These are phyloP conservation scores for Tiphia femorata DNA, from an alignment of 2,888 invertebrate genomes.

Conservation along the genomic window DNA sequence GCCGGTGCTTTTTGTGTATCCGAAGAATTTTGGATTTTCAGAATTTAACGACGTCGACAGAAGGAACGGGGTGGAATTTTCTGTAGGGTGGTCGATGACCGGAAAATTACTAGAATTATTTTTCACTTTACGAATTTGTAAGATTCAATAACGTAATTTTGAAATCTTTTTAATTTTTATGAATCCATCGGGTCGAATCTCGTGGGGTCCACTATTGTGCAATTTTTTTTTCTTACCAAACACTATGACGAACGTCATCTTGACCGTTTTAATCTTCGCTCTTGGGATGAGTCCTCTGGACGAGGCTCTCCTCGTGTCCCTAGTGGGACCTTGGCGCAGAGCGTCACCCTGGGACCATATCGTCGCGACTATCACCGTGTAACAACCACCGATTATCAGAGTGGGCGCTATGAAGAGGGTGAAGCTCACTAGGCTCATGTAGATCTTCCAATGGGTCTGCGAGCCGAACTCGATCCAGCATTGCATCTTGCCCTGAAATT, in stretches of 20 bases:
- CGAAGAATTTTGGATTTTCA: too few species aligned
- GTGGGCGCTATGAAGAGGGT: slow-evolving; percentile 89
- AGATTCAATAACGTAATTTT: too few species aligned
- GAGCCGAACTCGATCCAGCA: slow-evolving; percentile 90
- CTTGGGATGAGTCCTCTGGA: slow-evolving; percentile 93
- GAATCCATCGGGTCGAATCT: too few species aligned
- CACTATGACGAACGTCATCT: slow-evolving; percentile 97
- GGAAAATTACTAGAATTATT: too few species aligned
- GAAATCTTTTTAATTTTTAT: too few species aligned
- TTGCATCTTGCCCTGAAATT: slow-evolving; percentile 72
- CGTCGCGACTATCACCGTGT: slow-evolving; percentile 90
- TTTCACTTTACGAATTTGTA: too few species aligned
- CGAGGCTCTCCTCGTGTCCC: slow-evolving; percentile 81
- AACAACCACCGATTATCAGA: slow-evolving; percentile 89
- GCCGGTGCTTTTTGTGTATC: too few species aligned
- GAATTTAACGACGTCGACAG: too few species aligned
- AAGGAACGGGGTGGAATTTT: too few species aligned
- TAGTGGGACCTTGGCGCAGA: slow-evolving; percentile 67
- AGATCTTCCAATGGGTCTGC: slow-evolving; percentile 86
- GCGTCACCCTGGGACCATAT: slow-evolving; percentile 80
- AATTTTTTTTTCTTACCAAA: too few species aligned
- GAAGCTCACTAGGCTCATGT: slow-evolving; percentile 86
- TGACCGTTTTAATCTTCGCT: slow-evolving; percentile 96
- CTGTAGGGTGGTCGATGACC: too few species aligned
- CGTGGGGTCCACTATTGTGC: too few species aligned